Evolutionary conservation across 2,113 vertebrate species (phyloP).

Genomic region (Phycodurus eques): DNA sequence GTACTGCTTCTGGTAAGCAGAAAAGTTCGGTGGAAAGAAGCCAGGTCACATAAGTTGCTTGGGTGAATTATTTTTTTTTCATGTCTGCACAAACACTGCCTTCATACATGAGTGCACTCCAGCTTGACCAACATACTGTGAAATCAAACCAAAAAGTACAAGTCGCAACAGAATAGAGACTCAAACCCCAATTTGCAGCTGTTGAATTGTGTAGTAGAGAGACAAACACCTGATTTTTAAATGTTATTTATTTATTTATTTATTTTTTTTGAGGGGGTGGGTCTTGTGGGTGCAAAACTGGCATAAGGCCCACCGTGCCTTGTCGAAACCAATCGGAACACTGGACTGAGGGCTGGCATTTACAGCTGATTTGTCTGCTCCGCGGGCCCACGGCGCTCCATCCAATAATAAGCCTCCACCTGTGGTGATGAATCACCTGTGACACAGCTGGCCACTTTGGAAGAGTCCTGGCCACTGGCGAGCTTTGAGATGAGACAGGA

Average conservation of each 20-base stretch:
- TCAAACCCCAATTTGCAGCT: conserved; percentile 48
- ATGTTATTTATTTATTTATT: conserved; percentile 5
- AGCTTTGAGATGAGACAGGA: conserved; percentile 57
- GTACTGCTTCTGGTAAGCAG: conserved; percentile 35
- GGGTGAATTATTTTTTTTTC: too few relatives aligned
- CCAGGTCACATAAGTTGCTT: conserved; percentile 30
- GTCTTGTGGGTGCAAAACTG: conserved; percentile 59
- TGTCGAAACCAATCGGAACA: conserved; percentile 71
- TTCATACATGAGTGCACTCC: conserved; percentile 17
- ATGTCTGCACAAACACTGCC: conserved; percentile 17
- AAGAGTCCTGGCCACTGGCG: conserved; percentile 63
- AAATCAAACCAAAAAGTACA: conserved; percentile 17
- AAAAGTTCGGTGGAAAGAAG: conserved; percentile 43
- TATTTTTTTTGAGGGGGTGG: not conserved
- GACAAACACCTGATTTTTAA: conserved; percentile 55
- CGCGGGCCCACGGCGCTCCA: conserved; percentile 50
- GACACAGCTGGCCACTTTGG: conserved; percentile 65
- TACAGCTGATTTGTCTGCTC: conserved; percentile 69
- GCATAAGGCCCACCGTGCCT: conserved; percentile 63
- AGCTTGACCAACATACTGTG: conserved; percentile 39
- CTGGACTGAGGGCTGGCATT: conserved; percentile 64
- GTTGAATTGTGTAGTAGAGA: conserved; percentile 53
- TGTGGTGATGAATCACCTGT: conserved; percentile 75
- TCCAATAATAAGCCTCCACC: conserved; percentile 71
- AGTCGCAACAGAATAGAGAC: conserved; percentile 36